Evolutionary conservation across 2,888 invertebrate genomes (phyloP), one percentile per base, ranked within the genome.

Genomic region (Microdon myrmicae): DNA sequence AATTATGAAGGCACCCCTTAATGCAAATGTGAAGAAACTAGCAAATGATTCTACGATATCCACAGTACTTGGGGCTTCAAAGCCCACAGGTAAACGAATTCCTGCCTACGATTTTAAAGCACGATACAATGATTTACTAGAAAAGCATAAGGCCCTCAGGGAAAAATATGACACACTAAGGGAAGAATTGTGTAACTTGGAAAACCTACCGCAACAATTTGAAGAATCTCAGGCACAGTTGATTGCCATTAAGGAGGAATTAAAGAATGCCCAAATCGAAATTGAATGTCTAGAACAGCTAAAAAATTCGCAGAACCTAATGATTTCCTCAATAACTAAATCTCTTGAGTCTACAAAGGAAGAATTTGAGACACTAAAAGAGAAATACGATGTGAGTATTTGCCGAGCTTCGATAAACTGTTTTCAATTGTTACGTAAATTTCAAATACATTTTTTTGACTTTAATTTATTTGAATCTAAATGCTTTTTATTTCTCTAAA

Each of bases 41-140:
- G 23, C 47, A 2, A 54, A 59, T 3, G 66, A 68, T 14, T 64
- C 68, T 7, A 12, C 64, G 17, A 67, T 70, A 1, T 68, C 72
- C 4, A 67, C 71, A 5, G n/a, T n/a, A n/a, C n/a, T n/a, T n/a
- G 68, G 69, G 7, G 58, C 68, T 14, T 58, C 68, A 14, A 75
- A 75, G 23, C 43, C 74, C 0, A 80, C 77, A 12, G 82, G 82
- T 2, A 85, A 85, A 44, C 83, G 86, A 61, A 84, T 85, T 37
- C 81, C 85, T 4, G 81, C 86, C 0, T 87, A 87, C 75, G 87
- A 87, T 71, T 87, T 83, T 67, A 86, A 88, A 75, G 86, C 86
- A 17, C 83, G 88, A 38, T 85, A 85, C 67, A 80, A 83, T 71
- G 83, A 85, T 69, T 79, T 89, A 38, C 73, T 82, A 9, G 85